Evolutionary conservation across 2,888 invertebrate species (phyloP), one percentile per base, ranked within the genome.

Genomic region (Heliconius ismenius): DNA sequence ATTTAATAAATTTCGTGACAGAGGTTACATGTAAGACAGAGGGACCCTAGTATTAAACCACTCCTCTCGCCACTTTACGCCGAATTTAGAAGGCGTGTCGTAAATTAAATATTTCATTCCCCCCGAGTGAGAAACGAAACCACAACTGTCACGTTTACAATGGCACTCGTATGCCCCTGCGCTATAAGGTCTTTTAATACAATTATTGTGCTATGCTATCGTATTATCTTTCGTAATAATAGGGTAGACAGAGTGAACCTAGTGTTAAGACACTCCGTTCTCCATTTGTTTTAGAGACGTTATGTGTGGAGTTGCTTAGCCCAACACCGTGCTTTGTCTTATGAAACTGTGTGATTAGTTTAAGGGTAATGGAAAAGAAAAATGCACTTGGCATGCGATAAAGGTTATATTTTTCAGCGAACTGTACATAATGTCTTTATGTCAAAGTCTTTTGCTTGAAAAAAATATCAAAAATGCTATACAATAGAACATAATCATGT

Each of bases 361-460:
- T 49, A n/a, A 36, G 10, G n/a, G 9, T 13, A n/a, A 15, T 15
- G 15, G 28, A 69, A 81, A 79, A 79, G 39, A 81, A 81, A 79
- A 67, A 75, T 69, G 73, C 63, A 67, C 54, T 72, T 80, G 76
- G 82, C 82, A 82, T 82, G 82, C 82, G 82, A 82, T 79, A 81
- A 81, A 81, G 82, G 81, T 81, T 82, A 82, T 82, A 82, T 82
- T 82, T 80, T 82, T 78, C 82, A 81, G 82, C 81, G 76, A 82
- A 82, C 82, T 82, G 82, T 82, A 82, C 82, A 82, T 76, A 76
- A 74, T 69, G 76, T 73, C 65, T 54, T 36, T 62, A 28, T 39
- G 6, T 60, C 21, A 39, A 43, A 43, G 43, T 43, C 26, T 73
- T 73, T 73, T 43, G 26, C 70, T 70, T 36, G n/a, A 32, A 70